Evolutionary conservation across 2,888 invertebrate species (phyloP).

Genomic region (Temnothorax rugatulus): DNA sequence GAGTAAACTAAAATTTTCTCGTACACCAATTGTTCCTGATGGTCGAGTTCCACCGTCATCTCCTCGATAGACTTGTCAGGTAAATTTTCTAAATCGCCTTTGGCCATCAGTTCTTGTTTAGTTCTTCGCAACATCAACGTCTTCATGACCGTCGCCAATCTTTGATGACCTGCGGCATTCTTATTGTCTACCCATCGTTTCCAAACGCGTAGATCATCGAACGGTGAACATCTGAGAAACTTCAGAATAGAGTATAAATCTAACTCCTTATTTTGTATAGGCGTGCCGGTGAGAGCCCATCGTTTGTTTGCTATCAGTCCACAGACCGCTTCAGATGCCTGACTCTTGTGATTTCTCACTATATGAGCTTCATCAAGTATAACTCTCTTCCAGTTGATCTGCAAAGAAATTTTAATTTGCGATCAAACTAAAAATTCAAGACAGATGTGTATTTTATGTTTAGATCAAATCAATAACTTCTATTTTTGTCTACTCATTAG

Average conservation of each 20-base stretch:
- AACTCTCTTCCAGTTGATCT: conserved; percentile 94
- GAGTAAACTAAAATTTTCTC: conserved; percentile 92
- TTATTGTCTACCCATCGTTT: conserved; percentile 97
- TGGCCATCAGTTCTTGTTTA: conserved; percentile 91
- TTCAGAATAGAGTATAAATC: conserved; percentile 94
- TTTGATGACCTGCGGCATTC: conserved; percentile 91
- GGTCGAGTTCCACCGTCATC: conserved; percentile 89
- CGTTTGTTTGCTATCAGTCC: conserved; percentile 88
- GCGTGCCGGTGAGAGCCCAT: conserved; percentile 97
- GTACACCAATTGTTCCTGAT: conserved; percentile 92
- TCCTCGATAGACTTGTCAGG: conserved; percentile 89
- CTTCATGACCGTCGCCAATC: conserved; percentile 95
- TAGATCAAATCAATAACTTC: background rate
- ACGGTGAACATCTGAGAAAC: conserved; percentile 95
- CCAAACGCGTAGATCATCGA: conserved; percentile 96
- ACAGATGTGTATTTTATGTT: background rate
- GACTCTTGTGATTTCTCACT: conserved; percentile 95
- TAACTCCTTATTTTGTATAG: conserved; percentile 96
- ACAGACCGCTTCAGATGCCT: conserved; percentile 91
- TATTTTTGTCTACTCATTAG: background rate
- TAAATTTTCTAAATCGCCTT: conserved; percentile 89
- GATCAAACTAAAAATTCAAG: background rate
- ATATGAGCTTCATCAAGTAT: conserved; percentile 98
- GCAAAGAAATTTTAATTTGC: conserved; percentile 47
- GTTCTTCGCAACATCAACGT: conserved; percentile 95